A percentile compares a stretch with the other conserved stretches of the same genome.
Evolutionary conservation across 2,797 vertebrate species (phyloP).

Genomic region (Sciaenops ocellatus): DNA sequence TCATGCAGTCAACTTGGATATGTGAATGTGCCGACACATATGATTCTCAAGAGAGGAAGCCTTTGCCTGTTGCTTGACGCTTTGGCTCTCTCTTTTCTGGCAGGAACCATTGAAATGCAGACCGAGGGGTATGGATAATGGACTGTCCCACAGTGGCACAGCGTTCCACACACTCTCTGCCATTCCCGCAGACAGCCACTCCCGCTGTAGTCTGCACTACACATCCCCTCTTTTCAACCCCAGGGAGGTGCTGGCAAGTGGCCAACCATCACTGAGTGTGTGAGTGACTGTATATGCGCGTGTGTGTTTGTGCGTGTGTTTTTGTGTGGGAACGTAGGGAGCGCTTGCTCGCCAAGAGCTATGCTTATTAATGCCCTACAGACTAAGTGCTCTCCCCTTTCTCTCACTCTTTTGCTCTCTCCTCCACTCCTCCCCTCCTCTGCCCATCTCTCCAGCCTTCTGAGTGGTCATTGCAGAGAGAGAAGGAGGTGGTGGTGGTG

Average conservation of each 20-base stretch:
- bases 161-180: conserved; percentile 67
- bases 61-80: conserved; percentile 66
- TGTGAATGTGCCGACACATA: conserved; percentile 61
- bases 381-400: conserved; percentile 77
- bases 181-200: conserved; percentile 74
- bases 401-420: conserved; percentile 66
- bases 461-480: conserved; percentile 70
- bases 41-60: conserved; percentile 57
- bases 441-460: conserved; percentile 56
- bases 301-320: conserved; percentile 57
- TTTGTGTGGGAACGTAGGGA: conserved; percentile 78
- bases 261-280: conserved; percentile 74
- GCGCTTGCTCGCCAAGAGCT: conserved; percentile 74
- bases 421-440: conserved; percentile 61
- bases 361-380: conserved; percentile 84
- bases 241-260: conserved; percentile 71
- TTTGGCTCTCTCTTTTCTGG: conserved; percentile 58
- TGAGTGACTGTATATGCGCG: conserved; percentile 51
- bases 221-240: conserved; percentile 80
- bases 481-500: conserved; percentile 30
- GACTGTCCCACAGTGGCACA: conserved; percentile 79
- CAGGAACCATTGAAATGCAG: conserved; percentile 78
- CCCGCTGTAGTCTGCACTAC: conserved; percentile 75
- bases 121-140: conserved; percentile 78
- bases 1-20: conserved; percentile 54